Percentiles rank a stretch among this genome's conserved stretches.
phyloP scores from a whole-genome alignment of 2,113 vertebrate species.

The Mustelus asterias region DNA sequence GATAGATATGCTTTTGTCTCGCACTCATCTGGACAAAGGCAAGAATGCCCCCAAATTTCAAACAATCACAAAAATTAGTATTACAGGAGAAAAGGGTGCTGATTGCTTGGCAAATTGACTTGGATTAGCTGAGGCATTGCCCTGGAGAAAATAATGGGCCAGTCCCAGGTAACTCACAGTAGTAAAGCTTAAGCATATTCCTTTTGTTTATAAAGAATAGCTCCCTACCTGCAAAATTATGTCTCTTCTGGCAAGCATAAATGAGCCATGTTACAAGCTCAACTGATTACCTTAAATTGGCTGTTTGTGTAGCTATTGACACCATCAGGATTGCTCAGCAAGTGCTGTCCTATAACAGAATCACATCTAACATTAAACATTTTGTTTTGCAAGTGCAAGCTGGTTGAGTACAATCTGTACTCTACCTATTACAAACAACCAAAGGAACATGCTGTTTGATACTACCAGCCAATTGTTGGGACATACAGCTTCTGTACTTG shows the following conservation, averaged over 20 bases:
- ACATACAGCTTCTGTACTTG: too few species aligned
- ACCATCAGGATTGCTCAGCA: too few species aligned
- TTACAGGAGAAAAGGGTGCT: neutral
- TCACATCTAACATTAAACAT: too few species aligned
- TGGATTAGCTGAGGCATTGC: neutral
- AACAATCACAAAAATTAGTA: neutral
- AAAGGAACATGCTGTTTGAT: too few species aligned
- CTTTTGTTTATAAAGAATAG: neutral
- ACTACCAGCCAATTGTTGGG: too few species aligned
- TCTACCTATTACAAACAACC: too few species aligned
- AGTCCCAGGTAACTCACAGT: neutral
- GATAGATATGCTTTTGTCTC: neutral
- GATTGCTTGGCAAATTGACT: neutral
- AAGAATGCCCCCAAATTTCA: neutral
- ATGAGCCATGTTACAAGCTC: neutral
- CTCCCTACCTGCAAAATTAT: neutral
- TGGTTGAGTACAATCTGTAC: too few species aligned
- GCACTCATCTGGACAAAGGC: neutral
- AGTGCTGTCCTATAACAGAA: too few species aligned
- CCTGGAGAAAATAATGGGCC: neutral
- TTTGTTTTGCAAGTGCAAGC: too few species aligned
- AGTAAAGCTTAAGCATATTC: neutral
- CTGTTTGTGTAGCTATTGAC: neutral
- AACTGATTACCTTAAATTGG: neutral
- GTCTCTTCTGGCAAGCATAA: neutral